Evolutionary conservation across 37 sponge, comb jelly and placozoan species (phyloP).

Genomic region (Aplysina aerophoba): DNA sequence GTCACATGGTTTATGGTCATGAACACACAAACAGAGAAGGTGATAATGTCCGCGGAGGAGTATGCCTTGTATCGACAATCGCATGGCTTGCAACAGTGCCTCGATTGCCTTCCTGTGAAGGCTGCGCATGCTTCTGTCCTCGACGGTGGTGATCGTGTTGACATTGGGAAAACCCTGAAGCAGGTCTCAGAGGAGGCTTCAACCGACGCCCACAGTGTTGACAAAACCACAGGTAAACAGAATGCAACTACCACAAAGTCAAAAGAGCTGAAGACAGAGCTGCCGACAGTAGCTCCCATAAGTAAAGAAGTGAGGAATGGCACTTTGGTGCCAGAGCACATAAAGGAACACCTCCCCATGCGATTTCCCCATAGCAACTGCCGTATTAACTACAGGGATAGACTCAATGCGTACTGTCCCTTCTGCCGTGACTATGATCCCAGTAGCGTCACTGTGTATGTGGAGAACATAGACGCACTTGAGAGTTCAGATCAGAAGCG

Average conservation of each 20-base stretch:
- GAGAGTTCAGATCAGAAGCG: not conserved
- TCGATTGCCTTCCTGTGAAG: not conserved
- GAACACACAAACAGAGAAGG: not conserved
- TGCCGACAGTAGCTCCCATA: not conserved
- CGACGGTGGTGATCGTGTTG: not conserved
- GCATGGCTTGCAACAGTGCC: not conserved
- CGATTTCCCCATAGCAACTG: slow-evolving; percentile 4
- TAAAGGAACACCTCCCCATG: not conserved
- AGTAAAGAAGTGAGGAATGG: not conserved
- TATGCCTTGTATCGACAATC: not conserved
- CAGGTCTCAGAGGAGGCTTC: not conserved
- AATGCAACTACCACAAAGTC: too few species aligned
- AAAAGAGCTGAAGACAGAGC: not conserved
- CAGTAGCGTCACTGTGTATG: slow-evolving; percentile 1
- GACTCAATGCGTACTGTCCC: not conserved
- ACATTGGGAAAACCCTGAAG: not conserved
- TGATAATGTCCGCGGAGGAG: not conserved
- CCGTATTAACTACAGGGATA: slow-evolving; percentile 9
- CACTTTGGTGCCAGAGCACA: too few species aligned
- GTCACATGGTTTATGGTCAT: not conserved
- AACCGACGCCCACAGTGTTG: not conserved
- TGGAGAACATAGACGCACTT: not conserved
- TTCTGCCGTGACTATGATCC: slow-evolving; percentile 11
- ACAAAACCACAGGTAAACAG: not conserved
- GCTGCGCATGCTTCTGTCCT: not conserved